phyloP scores from a whole-genome alignment of 2,888 invertebrate species.

The Heliconius cydno region DNA sequence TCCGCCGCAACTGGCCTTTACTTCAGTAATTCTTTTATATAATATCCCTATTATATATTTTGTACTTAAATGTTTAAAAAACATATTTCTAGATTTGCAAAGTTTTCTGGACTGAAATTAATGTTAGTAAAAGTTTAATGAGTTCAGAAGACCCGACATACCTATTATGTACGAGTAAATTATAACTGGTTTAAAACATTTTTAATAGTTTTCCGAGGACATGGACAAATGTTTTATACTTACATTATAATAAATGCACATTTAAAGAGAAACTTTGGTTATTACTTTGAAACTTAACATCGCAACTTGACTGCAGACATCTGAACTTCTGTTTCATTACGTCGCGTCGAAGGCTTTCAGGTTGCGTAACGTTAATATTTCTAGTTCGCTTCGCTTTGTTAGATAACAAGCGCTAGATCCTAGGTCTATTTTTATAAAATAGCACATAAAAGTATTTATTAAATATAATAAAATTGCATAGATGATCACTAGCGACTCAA shows the following conservation, averaged over 20 bases:
- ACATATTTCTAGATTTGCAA: background rate
- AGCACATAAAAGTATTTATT: background rate
- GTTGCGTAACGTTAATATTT: constrained; percentile 36
- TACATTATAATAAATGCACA: constrained; percentile 13
- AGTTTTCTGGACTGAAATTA: background rate
- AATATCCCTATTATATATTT: too few relatives aligned
- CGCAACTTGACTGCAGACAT: constrained; percentile 34
- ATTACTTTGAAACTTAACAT: constrained; percentile 28
- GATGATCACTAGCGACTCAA: too few relatives aligned
- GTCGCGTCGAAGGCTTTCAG: constrained; percentile 28
- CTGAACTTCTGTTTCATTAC: constrained; percentile 34
- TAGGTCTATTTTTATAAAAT: background rate
- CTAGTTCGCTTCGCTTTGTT: constrained; percentile 10
- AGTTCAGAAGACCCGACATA: background rate
- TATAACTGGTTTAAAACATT: background rate
- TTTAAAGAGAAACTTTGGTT: constrained; percentile 22
- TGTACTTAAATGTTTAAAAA: too few relatives aligned
- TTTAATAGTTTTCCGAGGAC: background rate
- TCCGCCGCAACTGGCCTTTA: too few relatives aligned
- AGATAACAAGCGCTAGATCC: constrained; percentile 14
- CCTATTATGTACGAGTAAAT: background rate
- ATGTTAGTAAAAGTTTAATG: background rate
- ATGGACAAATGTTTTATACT: background rate
- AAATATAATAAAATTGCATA: background rate
- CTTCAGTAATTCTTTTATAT: too few relatives aligned